Base-by-base conservation (phyloP, 2,888 invertebrate genomes). In the Apoda limacodes region DNA sequence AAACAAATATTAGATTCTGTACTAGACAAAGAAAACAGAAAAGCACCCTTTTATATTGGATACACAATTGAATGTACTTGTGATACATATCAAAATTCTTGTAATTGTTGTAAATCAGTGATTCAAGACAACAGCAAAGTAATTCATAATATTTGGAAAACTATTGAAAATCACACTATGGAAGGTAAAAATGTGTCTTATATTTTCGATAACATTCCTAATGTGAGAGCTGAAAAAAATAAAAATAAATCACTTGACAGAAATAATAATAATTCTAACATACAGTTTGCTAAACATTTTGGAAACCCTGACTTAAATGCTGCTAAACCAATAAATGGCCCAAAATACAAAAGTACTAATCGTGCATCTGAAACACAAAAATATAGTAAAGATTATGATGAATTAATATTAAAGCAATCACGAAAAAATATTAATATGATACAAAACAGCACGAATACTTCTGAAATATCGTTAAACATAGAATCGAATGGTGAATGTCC, bases 61-160 rank as follows among this genome's bases (percentile, higher is more conserved):
- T 64, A 48, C 31, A 76, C 70, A 4, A 39, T 71, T 17, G 55
- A 65, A 35, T 68, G 69, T 48, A 46, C 55, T 28, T 70, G 71
- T 40, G 52, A 64, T 24, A 34, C 32, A 29, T 42, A 45, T 22
- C 38, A 68, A 25, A 63, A 58, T 13, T 28, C 47, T 3, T 68
- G 69, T 39, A 32, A 51, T 25, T 71, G 74, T 37, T 46, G 52
- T 20, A 74, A 68, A 41, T 59, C 68, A n/a, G 28, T 46, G 6
- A 30, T 55, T 14, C 42, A 49, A 22, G 38, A 42, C 13, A 52
- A 57, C 35, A 46, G 44, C 24, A 44, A 51, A 19, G 52, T 50
- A 31, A 57, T 61, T 19, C 45, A 51, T 30, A 43, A 39, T 30
- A 51, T 64, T 22, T 62, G 58, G 58, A 60, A 61, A 40, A 50